A percentile compares a stretch with the other conserved stretches of the same genome.
Evolutionary conservation across 53 echinoderm and acorn worm genomes (phyloP).

Genomic region (Crossaster papposus): DNA sequence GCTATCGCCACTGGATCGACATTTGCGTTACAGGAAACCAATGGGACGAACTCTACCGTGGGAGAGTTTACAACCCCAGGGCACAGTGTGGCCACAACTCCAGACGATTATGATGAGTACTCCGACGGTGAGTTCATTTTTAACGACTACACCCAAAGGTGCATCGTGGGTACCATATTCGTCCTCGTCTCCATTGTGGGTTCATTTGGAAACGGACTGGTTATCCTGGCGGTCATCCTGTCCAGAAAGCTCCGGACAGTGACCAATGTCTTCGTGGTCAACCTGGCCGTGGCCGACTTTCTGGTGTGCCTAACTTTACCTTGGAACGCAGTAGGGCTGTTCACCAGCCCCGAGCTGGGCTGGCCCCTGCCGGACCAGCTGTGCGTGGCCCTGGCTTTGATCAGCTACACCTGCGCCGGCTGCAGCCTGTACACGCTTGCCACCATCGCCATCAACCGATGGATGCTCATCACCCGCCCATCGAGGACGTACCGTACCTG

Average conservation of each 20-base stretch:
- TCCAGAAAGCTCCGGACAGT: slow-evolving; percentile 79
- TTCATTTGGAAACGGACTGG: slow-evolving; percentile 76
- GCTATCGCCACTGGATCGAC: neutral
- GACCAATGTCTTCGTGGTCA: slow-evolving; percentile 91
- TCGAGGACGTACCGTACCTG: slow-evolving; percentile 57
- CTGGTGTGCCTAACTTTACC: slow-evolving; percentile 70
- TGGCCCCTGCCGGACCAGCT: slow-evolving; percentile 77
- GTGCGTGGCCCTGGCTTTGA: slow-evolving; percentile 69
- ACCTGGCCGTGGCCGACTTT: slow-evolving; percentile 80
- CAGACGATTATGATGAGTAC: neutral
- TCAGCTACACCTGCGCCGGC: slow-evolving; percentile 74
- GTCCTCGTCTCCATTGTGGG: slow-evolving; percentile 66
- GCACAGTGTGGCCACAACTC: neutral
- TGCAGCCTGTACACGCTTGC: slow-evolving; percentile 90
- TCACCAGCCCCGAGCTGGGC: slow-evolving; percentile 58
- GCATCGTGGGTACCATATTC: slow-evolving; percentile 66
- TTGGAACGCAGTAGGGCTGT: slow-evolving; percentile 69
- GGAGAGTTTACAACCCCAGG: neutral
- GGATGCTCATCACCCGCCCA: slow-evolving; percentile 79
- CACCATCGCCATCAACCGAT: slow-evolving; percentile 81
- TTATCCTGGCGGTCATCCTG: slow-evolving; percentile 77
- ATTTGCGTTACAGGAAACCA: neutral
- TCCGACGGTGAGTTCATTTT: slow-evolving; percentile 62
- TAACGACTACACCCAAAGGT: slow-evolving; percentile 73
- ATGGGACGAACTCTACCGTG: neutral